These are phyloP conservation scores for Protobothrops flavoviridis DNA, from an alignment of 2,113 vertebrate species.

Conservation along the genomic window DNA sequence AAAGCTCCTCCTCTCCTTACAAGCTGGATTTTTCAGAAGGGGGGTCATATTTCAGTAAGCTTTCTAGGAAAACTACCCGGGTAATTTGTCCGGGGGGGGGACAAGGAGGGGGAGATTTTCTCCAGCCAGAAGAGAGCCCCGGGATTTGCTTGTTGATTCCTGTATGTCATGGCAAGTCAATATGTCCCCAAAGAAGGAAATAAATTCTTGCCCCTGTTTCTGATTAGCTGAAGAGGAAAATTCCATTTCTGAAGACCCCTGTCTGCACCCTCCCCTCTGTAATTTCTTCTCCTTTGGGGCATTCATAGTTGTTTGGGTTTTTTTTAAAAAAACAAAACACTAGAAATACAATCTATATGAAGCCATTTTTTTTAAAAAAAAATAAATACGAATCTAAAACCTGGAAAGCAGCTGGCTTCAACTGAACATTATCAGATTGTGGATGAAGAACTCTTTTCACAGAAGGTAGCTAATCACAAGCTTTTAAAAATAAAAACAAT, in stretches of 20 bases:
- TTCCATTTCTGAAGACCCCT: not conserved
- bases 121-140: not conserved
- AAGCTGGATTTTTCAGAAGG: conserved; percentile 16
- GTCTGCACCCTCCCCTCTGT: not conserved
- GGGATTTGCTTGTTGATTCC: not conserved
- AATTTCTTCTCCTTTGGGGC: conserved; percentile 8
- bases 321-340: not conserved
- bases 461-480: conserved; percentile 48
- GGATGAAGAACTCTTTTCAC: conserved; percentile 46
- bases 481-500: conserved; percentile 1
- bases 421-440: not conserved
- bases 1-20: conserved; percentile 23
- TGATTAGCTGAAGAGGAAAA: conserved; percentile 25
- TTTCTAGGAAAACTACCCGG: conserved; percentile 8
- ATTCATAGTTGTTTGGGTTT: conserved; percentile 38
- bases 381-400: conserved; percentile 61
- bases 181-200: not conserved
- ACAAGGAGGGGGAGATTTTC: not conserved
- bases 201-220: not conserved
- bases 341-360: conserved; percentile 29
- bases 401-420: conserved; percentile 31
- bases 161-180: not conserved
- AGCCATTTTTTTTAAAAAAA: conserved; percentile 37
- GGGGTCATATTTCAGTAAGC: conserved; percentile 17
- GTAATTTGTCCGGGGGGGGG: not conserved